These are phyloP conservation scores for Poecilia picta DNA, from an alignment of 2,797 vertebrate species.

Conservation along the genomic window DNA sequence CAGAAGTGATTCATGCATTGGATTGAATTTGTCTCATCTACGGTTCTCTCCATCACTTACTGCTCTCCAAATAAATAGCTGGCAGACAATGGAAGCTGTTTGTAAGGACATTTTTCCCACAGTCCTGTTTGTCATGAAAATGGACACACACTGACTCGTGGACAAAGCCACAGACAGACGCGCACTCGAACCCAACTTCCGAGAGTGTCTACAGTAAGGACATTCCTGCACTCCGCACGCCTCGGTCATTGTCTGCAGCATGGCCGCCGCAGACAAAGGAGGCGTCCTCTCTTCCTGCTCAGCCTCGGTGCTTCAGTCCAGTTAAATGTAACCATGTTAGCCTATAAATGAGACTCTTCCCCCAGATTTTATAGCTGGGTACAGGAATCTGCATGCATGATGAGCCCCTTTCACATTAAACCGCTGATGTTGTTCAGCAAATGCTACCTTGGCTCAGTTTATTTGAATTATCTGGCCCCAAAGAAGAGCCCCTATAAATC, in stretches of 20 bases:
- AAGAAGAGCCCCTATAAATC: constrained; percentile 68
- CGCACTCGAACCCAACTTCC: constrained; percentile 72
- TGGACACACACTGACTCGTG: constrained; percentile 75
- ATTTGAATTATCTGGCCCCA: constrained; percentile 61
- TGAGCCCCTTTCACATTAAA: constrained; percentile 75
- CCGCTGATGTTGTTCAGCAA: constrained; percentile 69
- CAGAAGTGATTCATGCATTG: constrained; percentile 78
- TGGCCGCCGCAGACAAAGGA: constrained; percentile 66
- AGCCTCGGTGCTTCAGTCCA: constrained; percentile 65
- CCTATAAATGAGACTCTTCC: constrained; percentile 63
- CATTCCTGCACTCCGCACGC: constrained; percentile 73
- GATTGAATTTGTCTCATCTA: constrained; percentile 79
- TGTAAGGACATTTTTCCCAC: constrained; percentile 81
- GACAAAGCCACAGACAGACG: constrained; percentile 76
- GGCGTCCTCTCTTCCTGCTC: constrained; percentile 62
- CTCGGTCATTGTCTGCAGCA: constrained; percentile 68
- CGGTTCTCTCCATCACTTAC: constrained; percentile 71
- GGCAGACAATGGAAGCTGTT: constrained; percentile 67
- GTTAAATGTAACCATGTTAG: constrained; percentile 74
- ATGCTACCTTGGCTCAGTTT: constrained; percentile 68
- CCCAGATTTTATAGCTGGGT: constrained; percentile 69
- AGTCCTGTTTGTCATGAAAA: constrained; percentile 76
- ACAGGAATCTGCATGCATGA: constrained; percentile 70
- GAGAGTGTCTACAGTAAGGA: constrained; percentile 77
- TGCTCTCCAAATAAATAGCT: constrained; percentile 63